Evolutionary conservation across 1,140 invertebrate genomes (phyloP).

Genomic region (Zaprionus vittiger): DNA sequence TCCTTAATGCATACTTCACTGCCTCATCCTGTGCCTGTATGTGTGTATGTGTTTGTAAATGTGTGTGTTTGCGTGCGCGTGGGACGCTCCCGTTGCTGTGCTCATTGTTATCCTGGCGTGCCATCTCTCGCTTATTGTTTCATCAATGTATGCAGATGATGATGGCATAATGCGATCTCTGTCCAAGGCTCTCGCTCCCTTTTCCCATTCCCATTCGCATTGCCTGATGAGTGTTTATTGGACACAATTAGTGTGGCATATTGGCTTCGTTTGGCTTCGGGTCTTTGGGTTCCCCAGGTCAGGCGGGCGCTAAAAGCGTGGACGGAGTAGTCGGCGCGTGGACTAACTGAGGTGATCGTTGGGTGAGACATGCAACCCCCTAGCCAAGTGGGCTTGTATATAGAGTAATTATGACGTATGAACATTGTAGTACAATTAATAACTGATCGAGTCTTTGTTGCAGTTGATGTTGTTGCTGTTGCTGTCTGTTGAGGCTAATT

Average conservation of each 20-base stretch:
- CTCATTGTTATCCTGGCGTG: slow-evolving; percentile 77
- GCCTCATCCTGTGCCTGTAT: slow-evolving; percentile 74
- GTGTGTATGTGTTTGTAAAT: slow-evolving; percentile 58
- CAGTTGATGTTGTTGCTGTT: slow-evolving; percentile 5
- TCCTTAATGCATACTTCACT: slow-evolving; percentile 83
- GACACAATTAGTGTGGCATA: slow-evolving; percentile 81
- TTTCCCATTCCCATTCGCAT: slow-evolving; percentile 24
- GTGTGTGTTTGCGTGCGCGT: slow-evolving; percentile 66
- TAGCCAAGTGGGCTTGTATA: slow-evolving; percentile 13
- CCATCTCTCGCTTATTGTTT: slow-evolving; percentile 80
- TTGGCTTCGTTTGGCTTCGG: slow-evolving; percentile 63
- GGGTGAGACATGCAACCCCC: slow-evolving; percentile 34
- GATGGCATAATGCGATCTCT: slow-evolving; percentile 74
- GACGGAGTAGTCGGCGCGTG: slow-evolving; percentile 47
- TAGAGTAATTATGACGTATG: not conserved
- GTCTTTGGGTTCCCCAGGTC: slow-evolving; percentile 40
- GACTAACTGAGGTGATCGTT: slow-evolving; percentile 41
- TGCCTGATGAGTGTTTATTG: slow-evolving; percentile 74
- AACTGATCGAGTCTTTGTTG: slow-evolving; percentile 33
- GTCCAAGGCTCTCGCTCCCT: slow-evolving; percentile 42
- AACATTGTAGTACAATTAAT: slow-evolving; percentile 19
- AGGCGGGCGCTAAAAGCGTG: slow-evolving; percentile 65
- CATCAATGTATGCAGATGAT: slow-evolving; percentile 81
- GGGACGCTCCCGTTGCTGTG: slow-evolving; percentile 50
- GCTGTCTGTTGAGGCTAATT: slow-evolving; percentile 18